phyloP scores from a whole-genome alignment of 2,113 vertebrate species.

The Machaerirhynchus nigripectus region DNA sequence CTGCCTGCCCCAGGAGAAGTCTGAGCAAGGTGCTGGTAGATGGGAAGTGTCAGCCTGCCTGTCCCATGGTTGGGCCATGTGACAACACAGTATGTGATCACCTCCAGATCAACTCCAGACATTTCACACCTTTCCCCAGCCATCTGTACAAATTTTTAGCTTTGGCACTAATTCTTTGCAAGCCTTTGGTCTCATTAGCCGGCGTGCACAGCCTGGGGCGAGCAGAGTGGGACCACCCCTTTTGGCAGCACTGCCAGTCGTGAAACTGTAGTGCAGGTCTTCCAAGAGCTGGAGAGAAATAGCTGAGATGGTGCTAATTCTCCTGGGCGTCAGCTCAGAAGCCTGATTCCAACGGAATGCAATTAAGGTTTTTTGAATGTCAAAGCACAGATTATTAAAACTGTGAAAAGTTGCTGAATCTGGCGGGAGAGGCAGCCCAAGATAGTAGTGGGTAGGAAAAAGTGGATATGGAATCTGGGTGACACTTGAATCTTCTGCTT shows the following conservation, averaged over 20 bases:
- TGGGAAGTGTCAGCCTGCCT: background rate
- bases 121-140: background rate
- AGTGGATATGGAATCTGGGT: background rate
- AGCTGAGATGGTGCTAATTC: background rate
- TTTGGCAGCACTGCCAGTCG: background rate
- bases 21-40: background rate
- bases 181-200: background rate
- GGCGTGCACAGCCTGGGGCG: accelerated
- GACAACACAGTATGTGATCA: background rate
- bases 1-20: background rate
- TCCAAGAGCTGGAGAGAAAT: background rate
- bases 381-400: background rate
- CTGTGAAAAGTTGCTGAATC: background rate
- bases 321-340: background rate
- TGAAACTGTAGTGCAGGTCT: background rate
- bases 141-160: background rate
- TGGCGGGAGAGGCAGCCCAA: background rate
- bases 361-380: background rate
- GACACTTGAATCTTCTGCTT: background rate
- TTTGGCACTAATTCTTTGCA: background rate
- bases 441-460: background rate
- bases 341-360: background rate
- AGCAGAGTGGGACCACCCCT: background rate
- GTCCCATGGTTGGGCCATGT: accelerated
- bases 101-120: background rate